Evolutionary conservation across 2,888 invertebrate species (phyloP), one percentile per base, ranked within the genome.

Genomic region (Xestia rhomboidea): DNA sequence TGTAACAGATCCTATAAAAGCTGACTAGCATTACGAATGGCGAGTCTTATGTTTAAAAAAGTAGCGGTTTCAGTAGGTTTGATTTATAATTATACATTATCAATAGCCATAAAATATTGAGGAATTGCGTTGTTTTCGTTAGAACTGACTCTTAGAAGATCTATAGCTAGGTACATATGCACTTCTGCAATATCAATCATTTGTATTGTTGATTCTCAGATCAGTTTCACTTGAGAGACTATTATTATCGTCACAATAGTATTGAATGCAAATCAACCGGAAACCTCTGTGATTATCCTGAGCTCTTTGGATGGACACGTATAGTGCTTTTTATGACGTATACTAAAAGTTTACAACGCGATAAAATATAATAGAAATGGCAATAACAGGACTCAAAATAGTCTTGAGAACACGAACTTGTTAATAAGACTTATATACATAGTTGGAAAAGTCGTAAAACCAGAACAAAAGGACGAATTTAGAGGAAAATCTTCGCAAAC

Each of bases 251-350:
- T 84, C 84, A 84, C 90, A 89, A 89, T 90, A 81, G 88, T 89
- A 95, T 94, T 94, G 92, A 94, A 95, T 95, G 94, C 91, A 93
- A 94, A 95, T 94, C 27, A 91, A 89, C 89, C 92, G 94, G 94
- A 94, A 93, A 92, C 88, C 89, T 85, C 83, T 72, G 77, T 77
- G 69, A 80, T 88, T 84, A 83, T 81, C 76, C 86, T 77, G 54
- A 34, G 71, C 79, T 83, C 88, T 87, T 83, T 86, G 79, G 83
- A 84, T 79, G 79, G 85, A 76, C 84, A 84, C 78, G 84, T 86
- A 83, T 82, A 81, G 49, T 67, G 79, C 76, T 80, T 87, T 86
- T 80, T 76, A 66, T 80, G 66, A 41, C 64, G 60, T 84, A 51
- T 60, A 87, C 71, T 81, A 72, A 86, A 83, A 86, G 70, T 86